These are phyloP conservation scores for Microcebus jonahi DNA, from an alignment of 2,113 vertebrate genomes.

Conservation along the genomic window DNA sequence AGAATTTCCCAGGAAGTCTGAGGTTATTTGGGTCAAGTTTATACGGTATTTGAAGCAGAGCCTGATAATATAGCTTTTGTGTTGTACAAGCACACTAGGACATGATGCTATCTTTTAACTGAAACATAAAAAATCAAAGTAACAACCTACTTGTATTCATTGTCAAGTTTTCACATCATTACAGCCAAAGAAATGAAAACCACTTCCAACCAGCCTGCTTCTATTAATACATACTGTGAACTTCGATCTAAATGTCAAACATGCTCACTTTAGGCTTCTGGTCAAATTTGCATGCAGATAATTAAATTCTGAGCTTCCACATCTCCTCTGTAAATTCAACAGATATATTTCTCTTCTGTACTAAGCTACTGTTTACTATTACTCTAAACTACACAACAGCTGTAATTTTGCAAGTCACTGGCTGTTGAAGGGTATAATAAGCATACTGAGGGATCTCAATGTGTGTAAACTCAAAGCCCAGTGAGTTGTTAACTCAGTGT, in stretches of 20 bases:
- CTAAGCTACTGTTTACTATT: conserved; percentile 41
- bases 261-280: conserved; percentile 59
- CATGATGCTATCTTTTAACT: conserved; percentile 58
- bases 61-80: conserved; percentile 51
- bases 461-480: background rate
- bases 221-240: conserved; percentile 52
- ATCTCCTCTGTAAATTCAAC: conserved; percentile 56
- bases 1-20: conserved; percentile 60
- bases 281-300: conserved; percentile 69
- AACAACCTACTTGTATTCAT: conserved; percentile 49
- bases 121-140: conserved; percentile 62
- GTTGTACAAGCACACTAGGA: background rate
- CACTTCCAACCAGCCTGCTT: conserved; percentile 42
- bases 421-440: background rate
- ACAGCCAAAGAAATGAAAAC: conserved; percentile 51
- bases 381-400: conserved; percentile 43
- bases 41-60: conserved; percentile 56
- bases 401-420: conserved; percentile 36
- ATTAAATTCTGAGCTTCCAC: conserved; percentile 71
- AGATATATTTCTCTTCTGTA: conserved; percentile 53
- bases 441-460: background rate
- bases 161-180: conserved; percentile 62
- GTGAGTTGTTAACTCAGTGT: too few relatives aligned
- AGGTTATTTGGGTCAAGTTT: conserved; percentile 63
- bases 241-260: conserved; percentile 70